These are phyloP conservation scores for Branchellion lobata DNA, from an alignment of 2,888 invertebrate genomes.

Conservation along the genomic window DNA sequence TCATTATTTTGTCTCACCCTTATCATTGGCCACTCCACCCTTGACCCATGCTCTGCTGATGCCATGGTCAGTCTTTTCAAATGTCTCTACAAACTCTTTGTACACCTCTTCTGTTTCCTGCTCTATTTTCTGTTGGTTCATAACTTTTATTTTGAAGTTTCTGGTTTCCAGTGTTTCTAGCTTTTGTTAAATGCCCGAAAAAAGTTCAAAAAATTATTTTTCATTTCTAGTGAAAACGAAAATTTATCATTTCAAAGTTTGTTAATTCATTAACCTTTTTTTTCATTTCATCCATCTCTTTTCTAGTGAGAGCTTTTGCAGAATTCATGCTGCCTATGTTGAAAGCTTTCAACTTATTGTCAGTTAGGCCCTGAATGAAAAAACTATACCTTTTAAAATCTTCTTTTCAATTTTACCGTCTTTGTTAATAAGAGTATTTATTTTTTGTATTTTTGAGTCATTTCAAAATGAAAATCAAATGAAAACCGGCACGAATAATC, in stretches of 20 bases:
- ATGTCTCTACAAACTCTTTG: conserved; percentile 94
- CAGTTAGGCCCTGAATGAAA: conserved; percentile 54
- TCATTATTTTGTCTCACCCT: no score
- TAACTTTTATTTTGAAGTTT: no score
- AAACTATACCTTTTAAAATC: no score
- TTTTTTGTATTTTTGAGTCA: no score
- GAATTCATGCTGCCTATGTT: conserved; percentile 58
- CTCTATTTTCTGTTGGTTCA: conserved; percentile 63
- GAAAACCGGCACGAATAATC: no score
- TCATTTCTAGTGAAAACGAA: not conserved
- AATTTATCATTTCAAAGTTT: not conserved
- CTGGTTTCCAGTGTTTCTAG: no score
- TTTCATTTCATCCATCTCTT: conserved; percentile 49
- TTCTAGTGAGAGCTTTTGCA: conserved; percentile 58
- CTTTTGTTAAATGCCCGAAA: not conserved
- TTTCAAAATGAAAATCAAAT: no score
- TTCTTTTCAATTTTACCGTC: no score
- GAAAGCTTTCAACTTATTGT: conserved; percentile 59
- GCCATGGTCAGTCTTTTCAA: conserved; percentile 73
- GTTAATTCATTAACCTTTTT: conserved; percentile 46
- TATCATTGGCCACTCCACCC: conserved; percentile 89
- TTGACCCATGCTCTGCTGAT: conserved; percentile 88
- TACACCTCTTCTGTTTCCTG: conserved; percentile 71
- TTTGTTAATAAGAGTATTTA: no score
- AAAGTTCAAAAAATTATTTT: not conserved